Evolutionary conservation across 2,797 vertebrate species (phyloP), one percentile per base, ranked within the genome.

Genomic region (Mionectes olivaceus): DNA sequence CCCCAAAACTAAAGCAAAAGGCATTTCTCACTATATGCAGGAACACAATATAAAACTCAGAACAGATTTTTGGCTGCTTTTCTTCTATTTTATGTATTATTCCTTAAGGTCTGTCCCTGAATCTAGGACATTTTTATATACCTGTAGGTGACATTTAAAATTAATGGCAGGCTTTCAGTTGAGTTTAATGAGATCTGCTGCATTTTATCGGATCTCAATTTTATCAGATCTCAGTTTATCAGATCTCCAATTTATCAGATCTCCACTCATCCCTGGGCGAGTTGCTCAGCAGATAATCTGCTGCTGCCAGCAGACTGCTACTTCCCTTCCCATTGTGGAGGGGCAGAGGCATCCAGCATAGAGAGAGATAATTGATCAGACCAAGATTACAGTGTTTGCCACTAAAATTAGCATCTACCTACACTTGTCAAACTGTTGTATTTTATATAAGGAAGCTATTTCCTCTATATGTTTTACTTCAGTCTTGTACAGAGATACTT

Each of bases 41-140:
- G 47, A 87, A 75, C 71, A 87, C 28, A 63, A 15, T 76, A 59
- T 85, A 57, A 87, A 82, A 89, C 68, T 84, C 80, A 50, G 37
- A 91, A 53, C 8, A 89, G 50, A 81, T 82, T 91, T 86, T 88
- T 87, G 89, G 41, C 95, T 83, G 41, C 76, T 88, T 94, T 88
- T 52, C 69, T 93, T 93, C 50, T 53, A 37, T 86, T 93, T 91
- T 86, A 92, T 86, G 37, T 89, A 82, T 90, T 90, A 86, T 83
- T 96, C 74, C 70, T 90, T 89, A 93, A 90, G 49, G 57, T 86
- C 76, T 94, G 59, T 82, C 89, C 60, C 94, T 90, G 59, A 91
- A 90, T 95, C 67, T 91, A 64, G 80, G 77, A 88, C 87, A 83
- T 88, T 83, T 95, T 91, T 93, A 86, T 83, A 64, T 90, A 92